Evolutionary conservation across 2,113 vertebrate genomes (phyloP).

Genomic region (Python bivittatus): DNA sequence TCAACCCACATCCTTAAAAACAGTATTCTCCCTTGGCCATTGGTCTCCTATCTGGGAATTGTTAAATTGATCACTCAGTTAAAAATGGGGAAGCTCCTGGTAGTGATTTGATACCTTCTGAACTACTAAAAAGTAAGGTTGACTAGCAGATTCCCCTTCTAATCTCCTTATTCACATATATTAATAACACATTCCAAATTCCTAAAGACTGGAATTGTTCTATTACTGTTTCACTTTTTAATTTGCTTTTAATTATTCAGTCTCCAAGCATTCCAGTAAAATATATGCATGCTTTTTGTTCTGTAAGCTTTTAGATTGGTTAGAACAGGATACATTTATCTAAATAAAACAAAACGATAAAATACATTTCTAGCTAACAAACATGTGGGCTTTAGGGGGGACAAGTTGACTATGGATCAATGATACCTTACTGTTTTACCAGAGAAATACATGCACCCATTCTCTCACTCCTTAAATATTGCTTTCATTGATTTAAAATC

Average conservation of each 20-base stretch:
- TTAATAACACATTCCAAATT: not conserved
- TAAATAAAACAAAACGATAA: not conserved
- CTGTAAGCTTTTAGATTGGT: not conserved
- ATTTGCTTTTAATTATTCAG: not conserved
- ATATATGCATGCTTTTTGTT: not conserved
- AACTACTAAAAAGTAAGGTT: not conserved
- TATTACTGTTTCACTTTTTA: not conserved
- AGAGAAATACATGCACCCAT: not conserved
- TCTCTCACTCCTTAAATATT: not conserved
- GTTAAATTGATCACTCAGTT: not conserved
- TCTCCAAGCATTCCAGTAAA: not conserved
- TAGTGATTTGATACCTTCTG: not conserved
- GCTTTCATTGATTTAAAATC: not conserved
- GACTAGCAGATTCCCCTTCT: not conserved
- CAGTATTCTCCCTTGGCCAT: not conserved
- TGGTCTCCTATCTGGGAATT: not conserved
- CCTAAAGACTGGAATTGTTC: not conserved
- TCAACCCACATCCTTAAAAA: not conserved
- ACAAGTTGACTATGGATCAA: not conserved
- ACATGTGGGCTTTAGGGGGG: not conserved
- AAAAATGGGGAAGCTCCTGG: not conserved
- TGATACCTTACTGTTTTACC: not conserved
- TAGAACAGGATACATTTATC: not conserved
- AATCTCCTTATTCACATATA: not conserved
- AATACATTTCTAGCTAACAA: not conserved